Evolutionary conservation across 2,797 vertebrate genomes (phyloP).

Genomic region (Erithacus rubecula): DNA sequence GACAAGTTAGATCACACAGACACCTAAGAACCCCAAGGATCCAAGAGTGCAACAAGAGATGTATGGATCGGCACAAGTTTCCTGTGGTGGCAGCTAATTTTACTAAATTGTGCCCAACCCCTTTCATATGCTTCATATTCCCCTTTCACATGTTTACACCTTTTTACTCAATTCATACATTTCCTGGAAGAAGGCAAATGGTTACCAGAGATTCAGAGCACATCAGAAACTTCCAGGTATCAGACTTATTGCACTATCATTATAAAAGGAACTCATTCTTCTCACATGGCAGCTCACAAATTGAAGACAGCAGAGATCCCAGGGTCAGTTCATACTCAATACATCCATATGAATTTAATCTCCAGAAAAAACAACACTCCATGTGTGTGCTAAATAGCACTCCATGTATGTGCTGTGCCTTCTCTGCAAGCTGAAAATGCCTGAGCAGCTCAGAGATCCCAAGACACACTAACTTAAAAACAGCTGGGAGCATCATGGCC

Average conservation of each 20-base stretch:
- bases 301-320: background rate
- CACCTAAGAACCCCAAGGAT: background rate
- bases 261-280: background rate
- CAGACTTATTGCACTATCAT: background rate
- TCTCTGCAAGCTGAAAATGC: background rate
- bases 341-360: background rate
- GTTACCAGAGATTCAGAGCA: background rate
- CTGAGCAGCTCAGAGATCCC: background rate
- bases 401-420: too few species aligned
- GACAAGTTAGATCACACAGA: background rate
- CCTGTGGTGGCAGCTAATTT: background rate
- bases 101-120: background rate
- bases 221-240: background rate
- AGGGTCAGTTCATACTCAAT: background rate
- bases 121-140: background rate
- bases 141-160: background rate
- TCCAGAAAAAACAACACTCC: background rate
- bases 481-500: background rate
- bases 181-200: background rate
- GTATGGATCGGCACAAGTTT: background rate
- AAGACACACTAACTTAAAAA: background rate
- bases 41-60: background rate
- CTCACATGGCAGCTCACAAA: background rate
- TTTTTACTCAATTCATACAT: background rate
- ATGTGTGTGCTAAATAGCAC: background rate